Base-by-base conservation (phyloP, 2,113 vertebrate species). In the Pluvialis apricaria region DNA sequence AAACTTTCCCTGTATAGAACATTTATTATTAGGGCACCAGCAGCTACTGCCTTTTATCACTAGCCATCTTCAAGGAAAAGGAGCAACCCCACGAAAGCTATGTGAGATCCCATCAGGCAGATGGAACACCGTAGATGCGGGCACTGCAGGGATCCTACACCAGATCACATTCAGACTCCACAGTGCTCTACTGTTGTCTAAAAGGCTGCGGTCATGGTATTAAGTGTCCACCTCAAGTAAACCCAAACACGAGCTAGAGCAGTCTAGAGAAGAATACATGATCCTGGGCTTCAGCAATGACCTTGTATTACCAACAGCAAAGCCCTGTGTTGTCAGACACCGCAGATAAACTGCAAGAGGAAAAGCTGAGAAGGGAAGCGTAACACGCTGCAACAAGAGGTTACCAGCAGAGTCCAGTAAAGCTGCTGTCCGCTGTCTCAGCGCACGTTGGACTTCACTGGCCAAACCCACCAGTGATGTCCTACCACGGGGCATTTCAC, bases 401-500 rank as follows among this genome's bases (percentile, higher is more conserved):
- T 21, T 45, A 44, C 34, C 18, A 34, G 58, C 1, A 49, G 10
- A 78, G 38, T 2, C 34, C 44, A 32, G 6, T 0, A 2, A 17
- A 21, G 18, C 38, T 51, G 31, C 44, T 16, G 26, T 44, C n/a
- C 31, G 58, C 70, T 32, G 21, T 9, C 45, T 24, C 40, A 4
- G n/a, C 6, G 15, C 14, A 26, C 26, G 2, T 14, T 9, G 26
- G 32, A 21, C 31, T 51, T 22, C 21, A 18, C 60, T 3, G 32
- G 26, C 26, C 36, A 47, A 58, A 36, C 18, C 8, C 36, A 12
- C 11, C 40, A 31, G 42, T 38, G 2, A 2, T 0, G 25, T 9
- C 52, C 73, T 17, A 8, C 19, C 20, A 25, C 16, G 11, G 34
- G 47, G 4, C 58, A 9, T 16, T 13, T 5, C 1, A 18, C 0